Evolutionary conservation across 1,140 invertebrate species (phyloP).

Genomic region (Bombyx mori): ASM3026992v2 NC_085112.1:9883001-9883500

Average conservation of each 20-base stretch:
- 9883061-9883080: slow-evolving; percentile 21
- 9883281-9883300: slow-evolving; percentile 47
- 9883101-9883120: slow-evolving; percentile 46
- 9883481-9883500: too few relatives aligned
- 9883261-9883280: slow-evolving; percentile 51
- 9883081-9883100: slow-evolving; percentile 38
- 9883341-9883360: too few relatives aligned
- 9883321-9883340: too few relatives aligned
- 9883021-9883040: slow-evolving; percentile 20
- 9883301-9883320: slow-evolving; percentile 31
- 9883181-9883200: slow-evolving; percentile 44
- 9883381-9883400: too few relatives aligned
- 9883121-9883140: slow-evolving; percentile 38
- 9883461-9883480: too few relatives aligned
- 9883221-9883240: slow-evolving; percentile 31
- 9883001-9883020: slow-evolving; percentile 20
- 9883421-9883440: too few relatives aligned
- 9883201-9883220: slow-evolving; percentile 24
- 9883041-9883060: slow-evolving; percentile 13
- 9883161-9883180: slow-evolving; percentile 49
- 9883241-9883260: slow-evolving; percentile 52
- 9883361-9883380: too few relatives aligned
- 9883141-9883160: slow-evolving; percentile 39
- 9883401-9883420: too few relatives aligned
- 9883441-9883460: too few relatives aligned